Conservation (phyloP, 2,888 invertebrate genomes). For the Spilosoma lubricipeda region DNA sequence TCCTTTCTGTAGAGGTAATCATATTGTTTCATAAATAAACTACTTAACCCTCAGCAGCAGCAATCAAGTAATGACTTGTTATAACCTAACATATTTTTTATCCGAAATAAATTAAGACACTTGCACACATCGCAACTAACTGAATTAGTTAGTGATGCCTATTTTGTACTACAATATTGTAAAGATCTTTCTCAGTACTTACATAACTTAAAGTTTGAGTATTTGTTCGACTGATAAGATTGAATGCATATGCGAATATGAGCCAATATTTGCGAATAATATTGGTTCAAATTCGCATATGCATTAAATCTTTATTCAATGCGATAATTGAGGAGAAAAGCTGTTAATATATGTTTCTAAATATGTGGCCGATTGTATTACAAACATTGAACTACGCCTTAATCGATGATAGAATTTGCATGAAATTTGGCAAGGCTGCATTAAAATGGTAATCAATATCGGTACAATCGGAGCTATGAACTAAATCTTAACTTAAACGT, state of each 20-base stretch:
- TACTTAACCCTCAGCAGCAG: too few relatives aligned
- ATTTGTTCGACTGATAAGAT: neutral
- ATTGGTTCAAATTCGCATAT: too few relatives aligned
- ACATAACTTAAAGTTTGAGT: neutral
- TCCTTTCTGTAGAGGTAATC: too few relatives aligned
- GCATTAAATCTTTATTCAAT: too few relatives aligned
- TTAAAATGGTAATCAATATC: neutral
- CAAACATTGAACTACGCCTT: neutral
- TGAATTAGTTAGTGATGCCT: too few relatives aligned
- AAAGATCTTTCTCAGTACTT: neutral
- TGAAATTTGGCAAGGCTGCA: neutral
- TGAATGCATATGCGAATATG: neutral
- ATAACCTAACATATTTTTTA: too few relatives aligned
- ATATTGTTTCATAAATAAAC: neutral
- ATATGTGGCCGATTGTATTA: neutral
- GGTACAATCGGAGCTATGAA: neutral
- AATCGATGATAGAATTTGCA: neutral
- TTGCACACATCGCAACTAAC: too few relatives aligned
- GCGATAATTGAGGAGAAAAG: neutral
- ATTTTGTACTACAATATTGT: too few relatives aligned
- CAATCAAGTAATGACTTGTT: too few relatives aligned
- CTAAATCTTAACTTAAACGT: neutral
- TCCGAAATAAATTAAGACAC: too few relatives aligned
- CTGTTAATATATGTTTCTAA: neutral
- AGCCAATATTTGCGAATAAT: neutral